Evolutionary conservation across 2,113 vertebrate species (phyloP).

Genomic region (Lophochroa leadbeateri): DNA sequence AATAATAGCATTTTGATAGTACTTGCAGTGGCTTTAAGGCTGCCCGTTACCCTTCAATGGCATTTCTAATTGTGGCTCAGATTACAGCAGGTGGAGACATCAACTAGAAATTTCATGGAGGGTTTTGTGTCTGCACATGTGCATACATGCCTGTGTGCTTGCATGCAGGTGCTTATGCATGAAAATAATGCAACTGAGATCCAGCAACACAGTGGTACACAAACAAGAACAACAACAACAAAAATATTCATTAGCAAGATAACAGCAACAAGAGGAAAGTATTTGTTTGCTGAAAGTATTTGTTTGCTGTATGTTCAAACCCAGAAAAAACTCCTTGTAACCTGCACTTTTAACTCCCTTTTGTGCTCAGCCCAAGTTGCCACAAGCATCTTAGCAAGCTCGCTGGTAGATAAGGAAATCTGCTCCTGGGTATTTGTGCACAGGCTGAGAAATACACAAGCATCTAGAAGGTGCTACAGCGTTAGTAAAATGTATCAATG

Average conservation of each 20-base stretch:
- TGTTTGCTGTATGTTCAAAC: neutral
- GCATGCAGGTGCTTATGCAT: too few species aligned
- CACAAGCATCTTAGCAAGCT: neutral
- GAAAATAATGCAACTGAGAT: neutral
- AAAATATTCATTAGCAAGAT: neutral
- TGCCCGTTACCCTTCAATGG: neutral
- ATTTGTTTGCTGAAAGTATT: neutral
- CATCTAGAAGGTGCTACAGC: neutral
- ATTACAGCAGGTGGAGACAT: neutral
- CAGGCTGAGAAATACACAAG: neutral
- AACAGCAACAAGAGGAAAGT: neutral
- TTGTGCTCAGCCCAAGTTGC: neutral
- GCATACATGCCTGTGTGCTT: rapidly evolving
- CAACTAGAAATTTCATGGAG: neutral
- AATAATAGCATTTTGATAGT: neutral
- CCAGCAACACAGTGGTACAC: neutral
- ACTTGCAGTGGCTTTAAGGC: neutral
- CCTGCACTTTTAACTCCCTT: neutral
- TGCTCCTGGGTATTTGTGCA: neutral
- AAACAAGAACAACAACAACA: neutral
- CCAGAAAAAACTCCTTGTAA: neutral
- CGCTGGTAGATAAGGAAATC: neutral
- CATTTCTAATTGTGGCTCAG: neutral
- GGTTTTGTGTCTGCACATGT: neutral
- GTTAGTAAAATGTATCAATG: neutral